Evolutionary conservation across 2,888 invertebrate species (phyloP).

Genomic region (Neoscelio sp.): DNA sequence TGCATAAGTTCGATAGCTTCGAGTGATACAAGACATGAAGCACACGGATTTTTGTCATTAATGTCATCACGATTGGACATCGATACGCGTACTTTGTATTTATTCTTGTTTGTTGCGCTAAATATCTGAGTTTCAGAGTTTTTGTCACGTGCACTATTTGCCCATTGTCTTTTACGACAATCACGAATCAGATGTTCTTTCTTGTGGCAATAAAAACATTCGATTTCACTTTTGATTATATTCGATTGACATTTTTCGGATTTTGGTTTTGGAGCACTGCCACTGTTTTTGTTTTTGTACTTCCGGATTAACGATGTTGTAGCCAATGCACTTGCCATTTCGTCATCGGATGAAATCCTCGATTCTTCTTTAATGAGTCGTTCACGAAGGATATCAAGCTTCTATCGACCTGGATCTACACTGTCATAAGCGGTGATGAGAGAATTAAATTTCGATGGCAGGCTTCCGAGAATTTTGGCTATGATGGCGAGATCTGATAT

Average conservation of each 20-base stretch:
- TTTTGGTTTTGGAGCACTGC: too few relatives aligned
- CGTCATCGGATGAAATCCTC: not conserved
- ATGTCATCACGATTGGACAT: too few relatives aligned
- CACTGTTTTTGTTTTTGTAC: not conserved
- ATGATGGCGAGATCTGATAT: constrained; percentile 58
- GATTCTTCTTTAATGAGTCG: constrained; percentile 62
- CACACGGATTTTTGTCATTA: too few relatives aligned
- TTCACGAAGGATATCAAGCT: constrained; percentile 57
- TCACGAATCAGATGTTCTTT: constrained; percentile 36
- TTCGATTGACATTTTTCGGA: too few relatives aligned
- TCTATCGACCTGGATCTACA: constrained; percentile 57
- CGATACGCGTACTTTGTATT: too few relatives aligned
- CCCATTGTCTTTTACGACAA: constrained; percentile 12
- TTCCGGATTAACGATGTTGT: not conserved
- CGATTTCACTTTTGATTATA: too few relatives aligned
- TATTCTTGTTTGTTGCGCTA: not conserved
- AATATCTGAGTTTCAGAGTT: constrained; percentile 3
- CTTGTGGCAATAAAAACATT: constrained; percentile 33
- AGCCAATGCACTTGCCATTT: constrained; percentile 2
- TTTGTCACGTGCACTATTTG: not conserved
- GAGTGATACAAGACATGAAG: too few relatives aligned
- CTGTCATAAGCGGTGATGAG: constrained; percentile 73
- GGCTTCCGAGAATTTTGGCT: constrained; percentile 67
- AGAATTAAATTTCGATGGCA: constrained; percentile 71
- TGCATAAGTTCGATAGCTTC: too few relatives aligned